phyloP scores from a whole-genome alignment of 2,888 invertebrate genomes.

The Griposia aprilina region DNA sequence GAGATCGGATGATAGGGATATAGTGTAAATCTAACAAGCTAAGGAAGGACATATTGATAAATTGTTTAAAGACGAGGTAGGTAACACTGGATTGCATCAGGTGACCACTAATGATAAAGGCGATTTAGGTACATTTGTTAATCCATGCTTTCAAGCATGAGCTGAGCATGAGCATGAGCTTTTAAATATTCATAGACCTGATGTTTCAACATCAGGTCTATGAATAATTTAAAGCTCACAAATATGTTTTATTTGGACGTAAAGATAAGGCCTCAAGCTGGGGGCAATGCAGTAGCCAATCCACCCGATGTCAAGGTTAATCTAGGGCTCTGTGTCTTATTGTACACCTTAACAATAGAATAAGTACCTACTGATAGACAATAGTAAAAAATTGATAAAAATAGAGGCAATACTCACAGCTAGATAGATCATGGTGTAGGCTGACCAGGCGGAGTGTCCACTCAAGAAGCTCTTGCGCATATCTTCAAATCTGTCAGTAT shows the following conservation, averaged over 20 bases:
- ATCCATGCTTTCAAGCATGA: not conserved
- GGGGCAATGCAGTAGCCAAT: too few relatives aligned
- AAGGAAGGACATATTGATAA: not conserved
- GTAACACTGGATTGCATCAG: not conserved
- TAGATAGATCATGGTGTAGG: slow-evolving; percentile 95
- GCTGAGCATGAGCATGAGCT: too few relatives aligned
- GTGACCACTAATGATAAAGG: too few relatives aligned
- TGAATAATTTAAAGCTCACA: too few relatives aligned
- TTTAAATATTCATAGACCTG: too few relatives aligned
- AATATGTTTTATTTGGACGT: too few relatives aligned
- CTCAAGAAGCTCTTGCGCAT: slow-evolving; percentile 96
- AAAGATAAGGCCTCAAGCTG: too few relatives aligned
- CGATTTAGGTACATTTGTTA: not conserved
- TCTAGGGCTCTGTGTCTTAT: too few relatives aligned
- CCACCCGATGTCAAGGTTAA: too few relatives aligned
- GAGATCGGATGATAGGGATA: not conserved
- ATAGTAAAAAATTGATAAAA: not conserved
- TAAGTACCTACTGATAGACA: too few relatives aligned
- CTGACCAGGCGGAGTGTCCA: slow-evolving; percentile 96
- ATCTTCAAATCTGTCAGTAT: slow-evolving; percentile 90
- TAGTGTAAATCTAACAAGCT: not conserved
- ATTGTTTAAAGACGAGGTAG: not conserved
- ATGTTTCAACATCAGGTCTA: too few relatives aligned
- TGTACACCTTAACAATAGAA: too few relatives aligned
- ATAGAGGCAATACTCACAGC: slow-evolving; percentile 92